Evolutionary conservation across 2,797 vertebrate genomes (phyloP), one percentile per base, ranked within the genome.

Genomic region (Discoglossus pictus): DNA sequence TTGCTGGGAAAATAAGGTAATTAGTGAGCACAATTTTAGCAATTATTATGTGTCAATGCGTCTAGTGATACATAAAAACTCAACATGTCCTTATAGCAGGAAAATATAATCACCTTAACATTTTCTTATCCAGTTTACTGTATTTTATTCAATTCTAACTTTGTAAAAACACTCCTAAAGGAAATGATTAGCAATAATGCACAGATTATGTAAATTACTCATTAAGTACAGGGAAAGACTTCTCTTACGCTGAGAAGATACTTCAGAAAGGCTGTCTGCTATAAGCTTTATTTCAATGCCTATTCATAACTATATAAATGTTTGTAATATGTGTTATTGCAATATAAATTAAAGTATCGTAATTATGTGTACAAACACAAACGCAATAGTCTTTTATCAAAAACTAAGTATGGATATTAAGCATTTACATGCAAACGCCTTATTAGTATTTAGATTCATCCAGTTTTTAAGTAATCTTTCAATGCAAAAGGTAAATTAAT

Each of bases 181-280:
- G 87, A 81, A 89, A 80, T 78, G 79, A 89, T 89, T 88, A 88
- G 86, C 83, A 89, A 87, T 92, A 92, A 94, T 89, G 87, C 86
- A 82, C 83, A 90, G 86, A 92, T 94, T 94, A 94, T 93, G 91
- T 87, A 92, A 93, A 95, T 92, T 43, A 82, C 72, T 93, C 87
- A 93, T 94, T 93, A 94, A 90, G 78, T 78, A 83, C 78, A 87
- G 83, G 85, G 72, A 31, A 67, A 88, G 78, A 78, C 77, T 87
- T 82, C 62, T 35, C 75, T 70, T 80, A 84, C 83, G 77, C 83
- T 79, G 74, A 58, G 48, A 80, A 81, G 77, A 78, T 76, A 74
- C 79, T 83, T 83, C 62, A 0, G 79, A 81, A 73, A 34, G 79
- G 75, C 76, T 78, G 79, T 77, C 83, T 80, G 75, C 75, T 81